Evolutionary conservation across 2,888 invertebrate species (phyloP).

Genomic region (Callimorpha dominula): DNA sequence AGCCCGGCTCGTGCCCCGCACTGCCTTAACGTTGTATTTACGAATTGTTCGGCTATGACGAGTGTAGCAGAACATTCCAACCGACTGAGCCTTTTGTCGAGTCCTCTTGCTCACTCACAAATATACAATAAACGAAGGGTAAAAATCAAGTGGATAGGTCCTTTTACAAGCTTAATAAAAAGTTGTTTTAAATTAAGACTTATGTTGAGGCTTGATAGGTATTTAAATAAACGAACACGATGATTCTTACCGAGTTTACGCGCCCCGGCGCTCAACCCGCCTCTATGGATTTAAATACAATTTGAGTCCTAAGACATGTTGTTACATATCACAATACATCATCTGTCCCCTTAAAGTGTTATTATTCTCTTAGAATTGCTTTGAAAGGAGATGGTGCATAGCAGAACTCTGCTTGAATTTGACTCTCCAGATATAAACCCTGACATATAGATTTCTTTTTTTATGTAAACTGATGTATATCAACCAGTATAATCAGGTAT

Average conservation of each 20-base stretch:
- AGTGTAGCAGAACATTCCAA: background rate
- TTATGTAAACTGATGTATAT: too few species aligned
- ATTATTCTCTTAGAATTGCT: background rate
- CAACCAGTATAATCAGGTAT: too few species aligned
- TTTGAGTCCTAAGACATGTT: background rate
- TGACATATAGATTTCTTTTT: too few species aligned
- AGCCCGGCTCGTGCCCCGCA: background rate
- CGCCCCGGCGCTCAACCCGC: background rate
- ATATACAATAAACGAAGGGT: background rate
- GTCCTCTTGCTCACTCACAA: background rate
- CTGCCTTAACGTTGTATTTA: background rate
- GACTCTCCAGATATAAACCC: background rate
- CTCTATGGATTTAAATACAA: background rate
- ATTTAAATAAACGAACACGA: too few species aligned
- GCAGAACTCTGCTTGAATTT: background rate
- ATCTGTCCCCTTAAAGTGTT: too few species aligned
- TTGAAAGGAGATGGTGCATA: background rate
- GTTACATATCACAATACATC: too few species aligned
- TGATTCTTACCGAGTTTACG: background rate
- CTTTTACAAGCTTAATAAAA: background rate
- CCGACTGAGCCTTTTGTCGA: background rate
- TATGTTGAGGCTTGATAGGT: too few species aligned
- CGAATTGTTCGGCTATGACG: constrained; percentile 3
- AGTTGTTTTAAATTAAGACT: too few species aligned
- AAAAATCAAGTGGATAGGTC: background rate